These are phyloP conservation scores for Mizuhopecten yessoensis DNA, from an alignment of 1,140 invertebrate genomes.

Conservation along the genomic window DNA sequence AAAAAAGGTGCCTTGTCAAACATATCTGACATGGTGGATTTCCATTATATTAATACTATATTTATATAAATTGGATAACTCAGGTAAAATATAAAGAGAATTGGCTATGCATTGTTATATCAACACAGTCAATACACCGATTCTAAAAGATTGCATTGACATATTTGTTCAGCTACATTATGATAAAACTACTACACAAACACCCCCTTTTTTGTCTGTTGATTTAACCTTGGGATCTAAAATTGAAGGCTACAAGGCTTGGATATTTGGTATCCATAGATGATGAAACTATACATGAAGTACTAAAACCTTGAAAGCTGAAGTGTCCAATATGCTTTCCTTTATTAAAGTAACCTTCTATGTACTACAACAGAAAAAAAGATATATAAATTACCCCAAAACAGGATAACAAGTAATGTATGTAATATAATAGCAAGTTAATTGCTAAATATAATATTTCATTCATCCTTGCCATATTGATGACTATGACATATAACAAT, in stretches of 20 bases:
- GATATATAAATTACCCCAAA: neutral
- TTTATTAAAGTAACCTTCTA: constrained; percentile 6
- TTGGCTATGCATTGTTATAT: neutral
- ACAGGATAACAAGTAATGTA: constrained; percentile 24
- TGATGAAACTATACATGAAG: neutral
- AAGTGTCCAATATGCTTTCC: neutral
- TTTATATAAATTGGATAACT: neutral
- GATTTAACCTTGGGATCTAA: neutral
- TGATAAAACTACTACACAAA: neutral
- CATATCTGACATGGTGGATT: neutral
- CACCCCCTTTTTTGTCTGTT: neutral
- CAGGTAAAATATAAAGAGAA: neutral
- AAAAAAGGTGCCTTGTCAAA: neutral
- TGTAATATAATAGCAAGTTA: constrained; percentile 12
- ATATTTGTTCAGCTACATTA: neutral
- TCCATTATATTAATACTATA: neutral
- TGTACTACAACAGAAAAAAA: neutral
- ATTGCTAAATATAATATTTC: constrained; percentile 14
- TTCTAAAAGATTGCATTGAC: neutral
- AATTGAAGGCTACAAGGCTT: neutral
- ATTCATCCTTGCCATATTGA: neutral
- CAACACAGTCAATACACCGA: neutral
- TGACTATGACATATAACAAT: constrained; percentile 22
- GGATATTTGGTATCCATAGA: neutral
- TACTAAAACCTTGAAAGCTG: neutral